These are phyloP conservation scores for Corythornis madagascariensis DNA, from an alignment of 2,113 vertebrate species.

Conservation along the genomic window DNA sequence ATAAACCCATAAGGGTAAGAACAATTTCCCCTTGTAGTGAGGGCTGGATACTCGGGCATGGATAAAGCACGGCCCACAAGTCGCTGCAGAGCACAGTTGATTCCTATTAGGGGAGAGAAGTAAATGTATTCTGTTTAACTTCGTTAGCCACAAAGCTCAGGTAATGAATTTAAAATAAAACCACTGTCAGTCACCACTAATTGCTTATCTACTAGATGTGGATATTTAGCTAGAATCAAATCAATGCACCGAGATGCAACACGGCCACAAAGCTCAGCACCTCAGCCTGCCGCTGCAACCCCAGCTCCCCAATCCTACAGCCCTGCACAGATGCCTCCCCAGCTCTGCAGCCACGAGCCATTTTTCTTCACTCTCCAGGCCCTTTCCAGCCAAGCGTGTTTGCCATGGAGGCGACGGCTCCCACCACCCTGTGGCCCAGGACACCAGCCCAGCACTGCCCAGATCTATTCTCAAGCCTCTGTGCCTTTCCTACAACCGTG, in stretches of 20 bases:
- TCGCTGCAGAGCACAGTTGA: not conserved
- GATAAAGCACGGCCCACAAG: not conserved
- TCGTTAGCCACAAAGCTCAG: slow-evolving; percentile 53
- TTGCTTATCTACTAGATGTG: slow-evolving; percentile 11
- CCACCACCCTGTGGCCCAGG: accelerated
- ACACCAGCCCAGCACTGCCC: not conserved
- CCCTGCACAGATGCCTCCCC: not conserved
- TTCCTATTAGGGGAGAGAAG: slow-evolving; percentile 46
- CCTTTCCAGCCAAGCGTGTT: not conserved
- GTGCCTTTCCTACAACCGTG: not conserved
- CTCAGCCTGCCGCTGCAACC: not conserved
- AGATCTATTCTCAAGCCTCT: not conserved
- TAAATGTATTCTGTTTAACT: slow-evolving; percentile 52
- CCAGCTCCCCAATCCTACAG: not conserved
- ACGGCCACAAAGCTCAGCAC: not conserved
- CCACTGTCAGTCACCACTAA: slow-evolving; percentile 13
- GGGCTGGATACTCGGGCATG: not conserved
- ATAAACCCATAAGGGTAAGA: slow-evolving; percentile 38
- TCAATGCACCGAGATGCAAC: not conserved
- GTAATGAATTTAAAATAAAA: slow-evolving; percentile 61
- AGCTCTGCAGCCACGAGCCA: not conserved
- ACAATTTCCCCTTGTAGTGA: slow-evolving; percentile 17
- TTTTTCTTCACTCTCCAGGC: not conserved
- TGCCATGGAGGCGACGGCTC: not conserved
- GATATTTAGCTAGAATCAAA: slow-evolving; percentile 39